Evolutionary conservation across 2,888 invertebrate species (phyloP).

Genomic region (Cremastinae sp.): DNA sequence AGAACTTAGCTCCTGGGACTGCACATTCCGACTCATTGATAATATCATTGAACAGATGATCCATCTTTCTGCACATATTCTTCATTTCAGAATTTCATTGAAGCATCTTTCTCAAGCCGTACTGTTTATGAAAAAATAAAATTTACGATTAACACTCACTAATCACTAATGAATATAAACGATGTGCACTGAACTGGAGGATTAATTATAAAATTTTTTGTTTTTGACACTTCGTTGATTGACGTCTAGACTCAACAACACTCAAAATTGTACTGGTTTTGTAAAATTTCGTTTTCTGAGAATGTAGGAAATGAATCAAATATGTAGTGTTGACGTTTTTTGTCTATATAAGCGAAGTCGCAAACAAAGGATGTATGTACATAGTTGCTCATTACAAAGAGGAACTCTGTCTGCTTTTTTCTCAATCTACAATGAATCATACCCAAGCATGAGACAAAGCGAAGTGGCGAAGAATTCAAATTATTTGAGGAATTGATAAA

Average conservation of each 20-base stretch:
- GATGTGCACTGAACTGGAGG: no score
- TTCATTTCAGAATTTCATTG: slow-evolving; percentile 8
- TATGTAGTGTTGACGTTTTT: slow-evolving; percentile 31
- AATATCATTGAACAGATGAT: slow-evolving; percentile 83
- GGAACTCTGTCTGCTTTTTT: slow-evolving; percentile 8
- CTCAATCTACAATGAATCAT: slow-evolving; percentile 11
- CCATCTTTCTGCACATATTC: slow-evolving; percentile 71
- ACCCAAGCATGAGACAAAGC: neutral
- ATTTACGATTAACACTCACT: neutral
- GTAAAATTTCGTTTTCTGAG: neutral
- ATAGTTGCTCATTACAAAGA: slow-evolving; percentile 19
- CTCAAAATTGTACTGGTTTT: neutral
- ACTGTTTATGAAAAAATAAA: neutral
- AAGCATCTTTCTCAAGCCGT: neutral
- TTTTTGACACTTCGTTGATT: no score
- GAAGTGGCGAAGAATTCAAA: neutral
- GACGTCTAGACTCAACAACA: slow-evolving; percentile 7
- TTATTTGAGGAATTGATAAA: neutral
- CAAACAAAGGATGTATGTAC: slow-evolving; percentile 7
- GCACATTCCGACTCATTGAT: slow-evolving; percentile 85
- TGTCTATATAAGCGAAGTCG: slow-evolving; percentile 4
- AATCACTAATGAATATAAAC: neutral
- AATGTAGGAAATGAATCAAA: slow-evolving; percentile 3
- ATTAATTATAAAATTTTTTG: no score
- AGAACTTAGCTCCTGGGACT: slow-evolving; percentile 86